A percentile compares a stretch with the other conserved stretches of the same genome.
Conservation (phyloP, 2,888 invertebrate genomes). For the Timema podura region DNA sequence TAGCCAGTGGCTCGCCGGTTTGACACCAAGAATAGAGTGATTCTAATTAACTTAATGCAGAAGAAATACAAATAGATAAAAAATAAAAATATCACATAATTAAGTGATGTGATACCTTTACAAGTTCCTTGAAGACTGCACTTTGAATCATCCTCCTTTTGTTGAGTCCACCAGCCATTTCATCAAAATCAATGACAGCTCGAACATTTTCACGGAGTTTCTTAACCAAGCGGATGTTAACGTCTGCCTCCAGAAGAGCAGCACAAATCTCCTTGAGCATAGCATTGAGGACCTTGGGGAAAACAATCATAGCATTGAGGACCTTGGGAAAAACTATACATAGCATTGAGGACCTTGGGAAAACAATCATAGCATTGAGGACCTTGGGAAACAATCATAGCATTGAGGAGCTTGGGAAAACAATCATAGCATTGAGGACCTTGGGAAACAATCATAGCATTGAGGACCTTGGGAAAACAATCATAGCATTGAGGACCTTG, state of each 20-base stretch:
- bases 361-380: too few species aligned
- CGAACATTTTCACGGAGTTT: slow-evolving; percentile 96
- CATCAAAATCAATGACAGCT: slow-evolving; percentile 97
- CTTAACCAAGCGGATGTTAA: slow-evolving; percentile 92
- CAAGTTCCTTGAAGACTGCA: slow-evolving; percentile 96
- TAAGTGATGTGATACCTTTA: slow-evolving; percentile 72
- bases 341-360: too few species aligned
- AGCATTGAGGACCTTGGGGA: slow-evolving; percentile 84
- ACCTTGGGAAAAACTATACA: too few species aligned
- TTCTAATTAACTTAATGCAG: too few species aligned
- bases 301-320: not conserved
- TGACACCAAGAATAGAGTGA: too few species aligned
- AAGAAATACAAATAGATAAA: slow-evolving; percentile 4
- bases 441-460: too few species aligned
- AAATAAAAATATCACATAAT: not conserved
- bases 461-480: too few species aligned
- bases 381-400: too few species aligned
- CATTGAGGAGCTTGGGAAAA: too few species aligned
- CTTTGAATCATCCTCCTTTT: slow-evolving; percentile 98
- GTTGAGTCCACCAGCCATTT: slow-evolving; percentile 98
- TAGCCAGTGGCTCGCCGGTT: too few species aligned
- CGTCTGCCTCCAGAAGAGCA: slow-evolving; percentile 95
- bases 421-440: too few species aligned
- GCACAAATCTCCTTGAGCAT: slow-evolving; percentile 99
- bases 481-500: too few species aligned